A percentile compares a stretch with the other conserved stretches of the same genome.
phyloP scores from a whole-genome alignment of 2,888 invertebrate species.

The Cephus nigrinus region DNA sequence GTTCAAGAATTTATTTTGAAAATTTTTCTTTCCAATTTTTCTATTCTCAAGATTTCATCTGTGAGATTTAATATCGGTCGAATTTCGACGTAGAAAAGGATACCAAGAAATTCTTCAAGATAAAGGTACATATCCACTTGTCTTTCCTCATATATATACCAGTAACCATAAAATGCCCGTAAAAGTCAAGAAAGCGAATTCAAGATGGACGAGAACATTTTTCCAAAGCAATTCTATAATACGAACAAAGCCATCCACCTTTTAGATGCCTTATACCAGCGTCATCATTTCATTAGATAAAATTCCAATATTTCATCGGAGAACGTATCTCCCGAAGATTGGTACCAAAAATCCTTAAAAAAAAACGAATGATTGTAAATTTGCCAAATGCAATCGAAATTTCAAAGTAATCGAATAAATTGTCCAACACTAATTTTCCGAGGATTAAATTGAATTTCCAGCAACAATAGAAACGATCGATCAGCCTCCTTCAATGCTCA shows the following conservation, averaged over 20 bases:
- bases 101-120: not conserved
- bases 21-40: not conserved
- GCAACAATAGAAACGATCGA: not conserved
- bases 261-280: not conserved
- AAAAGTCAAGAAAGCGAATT: not conserved
- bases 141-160: not conserved
- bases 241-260: not conserved
- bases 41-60: not conserved
- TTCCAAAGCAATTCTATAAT: not conserved
- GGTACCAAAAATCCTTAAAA: not conserved
- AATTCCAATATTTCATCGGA: not conserved
- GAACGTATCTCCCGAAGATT: not conserved
- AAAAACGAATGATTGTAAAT: not conserved
- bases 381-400: not conserved
- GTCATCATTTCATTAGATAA: not conserved
- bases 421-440: not conserved
- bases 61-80: not conserved
- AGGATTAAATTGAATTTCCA: not conserved
- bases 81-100: not conserved
- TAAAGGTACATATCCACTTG: not conserved
- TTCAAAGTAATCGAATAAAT: not conserved
- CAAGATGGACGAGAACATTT: not conserved
- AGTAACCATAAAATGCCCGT: not conserved
- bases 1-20: not conserved
- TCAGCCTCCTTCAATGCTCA: not conserved